phyloP scores from a whole-genome alignment of 2,113 vertebrate species.

The Ailurus styani region DNA sequence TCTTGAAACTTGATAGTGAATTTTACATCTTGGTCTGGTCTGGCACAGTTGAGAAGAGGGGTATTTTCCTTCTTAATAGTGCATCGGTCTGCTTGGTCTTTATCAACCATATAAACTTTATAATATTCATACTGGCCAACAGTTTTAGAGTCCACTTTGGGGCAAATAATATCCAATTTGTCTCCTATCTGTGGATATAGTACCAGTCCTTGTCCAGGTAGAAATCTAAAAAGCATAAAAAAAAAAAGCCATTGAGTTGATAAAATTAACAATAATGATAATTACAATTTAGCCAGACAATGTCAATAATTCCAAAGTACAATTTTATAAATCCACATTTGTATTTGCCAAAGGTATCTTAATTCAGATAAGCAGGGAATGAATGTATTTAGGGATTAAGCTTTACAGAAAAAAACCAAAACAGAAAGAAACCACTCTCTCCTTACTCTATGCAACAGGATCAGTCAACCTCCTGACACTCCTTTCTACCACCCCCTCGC shows the following conservation, averaged over 20 bases:
- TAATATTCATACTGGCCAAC: slow-evolving; percentile 95
- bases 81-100: slow-evolving; percentile 96
- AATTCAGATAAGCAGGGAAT: neutral
- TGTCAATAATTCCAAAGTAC: neutral
- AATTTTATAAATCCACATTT: neutral
- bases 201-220: slow-evolving; percentile 96
- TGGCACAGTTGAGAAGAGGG: slow-evolving; percentile 97
- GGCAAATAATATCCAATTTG: slow-evolving; percentile 99
- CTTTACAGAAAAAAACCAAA: neutral
- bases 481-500: neutral
- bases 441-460: neutral
- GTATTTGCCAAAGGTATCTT: neutral
- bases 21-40: slow-evolving; percentile 98
- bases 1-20: slow-evolving; percentile 99
- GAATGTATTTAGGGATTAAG: neutral
- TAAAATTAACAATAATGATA: neutral
- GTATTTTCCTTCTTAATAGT: slow-evolving; percentile 97
- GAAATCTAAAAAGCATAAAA: slow-evolving; percentile 87
- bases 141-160: slow-evolving; percentile 93
- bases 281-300: neutral
- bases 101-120: slow-evolving; percentile 99
- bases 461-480: neutral
- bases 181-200: slow-evolving; percentile 99
- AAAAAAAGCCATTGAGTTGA: slow-evolving; percentile 45
- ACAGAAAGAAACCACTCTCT: neutral